Percentiles rank a stretch among this genome's conserved stretches.
These are phyloP conservation scores for Dione vanillae DNA, from an alignment of 2,888 invertebrate species.

Conservation along the genomic window DNA sequence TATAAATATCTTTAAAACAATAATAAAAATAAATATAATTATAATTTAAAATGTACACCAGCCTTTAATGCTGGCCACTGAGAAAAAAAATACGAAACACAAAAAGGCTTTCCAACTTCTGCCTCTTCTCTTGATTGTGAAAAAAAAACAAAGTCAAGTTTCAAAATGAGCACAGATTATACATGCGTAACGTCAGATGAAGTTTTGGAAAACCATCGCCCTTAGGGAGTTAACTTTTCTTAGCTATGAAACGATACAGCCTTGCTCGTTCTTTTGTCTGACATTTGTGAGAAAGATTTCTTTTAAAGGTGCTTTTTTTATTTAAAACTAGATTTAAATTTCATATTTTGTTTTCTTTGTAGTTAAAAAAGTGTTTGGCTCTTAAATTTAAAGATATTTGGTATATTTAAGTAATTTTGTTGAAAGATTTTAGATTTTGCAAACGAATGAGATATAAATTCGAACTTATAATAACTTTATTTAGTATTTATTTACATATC, in stretches of 20 bases:
- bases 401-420: too few species aligned
- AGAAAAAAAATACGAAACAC: slow-evolving; percentile 42
- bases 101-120: slow-evolving; percentile 46
- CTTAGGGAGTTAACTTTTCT: slow-evolving; percentile 32
- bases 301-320: not conserved
- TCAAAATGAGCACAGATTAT: slow-evolving; percentile 62
- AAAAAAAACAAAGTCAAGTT: slow-evolving; percentile 53
- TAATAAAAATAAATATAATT: not conserved
- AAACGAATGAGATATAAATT: too few species aligned
- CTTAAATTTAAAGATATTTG: too few species aligned
- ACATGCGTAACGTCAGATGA: slow-evolving; percentile 63
- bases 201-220: slow-evolving; percentile 44
- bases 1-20: not conserved
- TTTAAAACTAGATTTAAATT: too few species aligned
- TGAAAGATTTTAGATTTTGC: too few species aligned
- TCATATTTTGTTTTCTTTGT: too few species aligned
- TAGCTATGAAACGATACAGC: slow-evolving; percentile 6
- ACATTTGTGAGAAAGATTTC: not conserved
- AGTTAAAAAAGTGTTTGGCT: too few species aligned
- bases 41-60: slow-evolving; percentile 10
- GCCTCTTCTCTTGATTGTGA: slow-evolving; percentile 50
- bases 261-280: not conserved
- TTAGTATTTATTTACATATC: too few species aligned
- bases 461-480: too few species aligned
- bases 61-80: slow-evolving; percentile 24